These are phyloP conservation scores for Crotalus adamanteus DNA, from an alignment of 2,797 vertebrate genomes.

Conservation along the genomic window DNA sequence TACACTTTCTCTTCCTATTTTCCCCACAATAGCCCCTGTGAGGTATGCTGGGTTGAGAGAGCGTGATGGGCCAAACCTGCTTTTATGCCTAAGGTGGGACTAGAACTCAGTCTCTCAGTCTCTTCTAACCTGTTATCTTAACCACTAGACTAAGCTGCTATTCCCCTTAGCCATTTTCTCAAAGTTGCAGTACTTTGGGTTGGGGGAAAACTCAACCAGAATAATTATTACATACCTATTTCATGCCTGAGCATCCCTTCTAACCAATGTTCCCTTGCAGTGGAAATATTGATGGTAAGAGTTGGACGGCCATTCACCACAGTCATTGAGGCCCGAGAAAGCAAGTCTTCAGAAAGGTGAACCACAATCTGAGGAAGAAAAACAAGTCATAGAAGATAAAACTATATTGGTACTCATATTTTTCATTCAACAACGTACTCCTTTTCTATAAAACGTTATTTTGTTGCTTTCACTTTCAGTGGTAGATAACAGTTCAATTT, in stretches of 20 bases:
- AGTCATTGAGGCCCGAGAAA: slow-evolving; percentile 94
- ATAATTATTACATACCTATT: slow-evolving; percentile 76
- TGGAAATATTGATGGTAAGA: slow-evolving; percentile 86
- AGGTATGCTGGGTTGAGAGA: not conserved
- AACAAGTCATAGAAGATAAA: slow-evolving; percentile 33
- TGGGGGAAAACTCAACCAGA: not conserved
- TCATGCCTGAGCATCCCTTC: slow-evolving; percentile 94
- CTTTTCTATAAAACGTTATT: not conserved
- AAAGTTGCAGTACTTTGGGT: not conserved
- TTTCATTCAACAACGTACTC: not conserved
- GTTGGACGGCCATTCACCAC: slow-evolving; percentile 89
- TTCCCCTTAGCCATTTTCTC: not conserved
- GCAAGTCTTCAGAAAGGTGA: slow-evolving; percentile 88
- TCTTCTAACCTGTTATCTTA: not conserved
- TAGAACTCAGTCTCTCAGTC: not conserved
- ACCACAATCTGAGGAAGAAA: slow-evolving; percentile 82
- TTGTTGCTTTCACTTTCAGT: not conserved
- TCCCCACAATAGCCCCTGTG: not conserved
- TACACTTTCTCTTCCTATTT: not conserved
- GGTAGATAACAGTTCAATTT: not conserved
- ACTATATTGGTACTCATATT: not conserved
- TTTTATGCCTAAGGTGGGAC: not conserved
- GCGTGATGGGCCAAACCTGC: not conserved
- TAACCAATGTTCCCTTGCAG: slow-evolving; percentile 90
- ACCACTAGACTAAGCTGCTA: not conserved